These are phyloP conservation scores for Proterorhinus semilunaris DNA, from an alignment of 2,113 vertebrate species.

Conservation along the genomic window DNA sequence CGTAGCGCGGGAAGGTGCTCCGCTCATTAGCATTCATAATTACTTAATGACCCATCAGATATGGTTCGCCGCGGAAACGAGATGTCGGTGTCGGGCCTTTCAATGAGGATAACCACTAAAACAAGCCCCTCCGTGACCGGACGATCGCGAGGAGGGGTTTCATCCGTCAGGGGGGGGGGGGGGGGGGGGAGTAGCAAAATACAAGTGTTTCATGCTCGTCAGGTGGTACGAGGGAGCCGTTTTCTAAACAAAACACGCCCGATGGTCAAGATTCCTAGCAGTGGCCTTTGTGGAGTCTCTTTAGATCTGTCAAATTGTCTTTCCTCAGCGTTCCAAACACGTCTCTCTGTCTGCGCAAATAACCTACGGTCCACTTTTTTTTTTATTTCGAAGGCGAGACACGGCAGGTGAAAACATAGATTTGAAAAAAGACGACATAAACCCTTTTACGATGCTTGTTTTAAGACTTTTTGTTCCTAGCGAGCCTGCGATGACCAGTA, in stretches of 20 bases:
- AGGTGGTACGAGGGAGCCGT: constrained; percentile 22
- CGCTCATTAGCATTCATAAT: constrained; percentile 98
- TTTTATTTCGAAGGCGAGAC: too few relatives aligned
- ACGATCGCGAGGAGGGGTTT: constrained; percentile 86
- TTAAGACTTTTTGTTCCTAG: too few relatives aligned
- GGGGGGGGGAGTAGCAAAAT: not conserved
- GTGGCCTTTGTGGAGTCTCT: too few relatives aligned
- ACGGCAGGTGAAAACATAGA: too few relatives aligned
- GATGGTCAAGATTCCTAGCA: too few relatives aligned
- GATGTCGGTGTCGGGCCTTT: constrained; percentile 87
- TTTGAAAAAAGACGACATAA: too few relatives aligned
- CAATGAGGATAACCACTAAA: constrained; percentile 92
- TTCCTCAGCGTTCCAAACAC: too few relatives aligned
- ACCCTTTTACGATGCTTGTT: too few relatives aligned
- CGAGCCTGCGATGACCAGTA: too few relatives aligned
- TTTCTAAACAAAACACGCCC: constrained; percentile 26
- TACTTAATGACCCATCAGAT: constrained; percentile 98
- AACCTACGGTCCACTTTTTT: too few relatives aligned
- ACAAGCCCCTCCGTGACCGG: constrained; percentile 83
- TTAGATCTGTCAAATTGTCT: too few relatives aligned
- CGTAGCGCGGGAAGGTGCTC: constrained; percentile 81
- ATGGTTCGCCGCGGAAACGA: constrained; percentile 91
- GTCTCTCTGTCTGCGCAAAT: too few relatives aligned
- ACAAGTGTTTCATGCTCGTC: constrained; percentile 29
- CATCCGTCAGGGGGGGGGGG: constrained; percentile 83